phyloP scores from a whole-genome alignment of 2,797 vertebrate genomes.

The Parambassis ranga region DNA sequence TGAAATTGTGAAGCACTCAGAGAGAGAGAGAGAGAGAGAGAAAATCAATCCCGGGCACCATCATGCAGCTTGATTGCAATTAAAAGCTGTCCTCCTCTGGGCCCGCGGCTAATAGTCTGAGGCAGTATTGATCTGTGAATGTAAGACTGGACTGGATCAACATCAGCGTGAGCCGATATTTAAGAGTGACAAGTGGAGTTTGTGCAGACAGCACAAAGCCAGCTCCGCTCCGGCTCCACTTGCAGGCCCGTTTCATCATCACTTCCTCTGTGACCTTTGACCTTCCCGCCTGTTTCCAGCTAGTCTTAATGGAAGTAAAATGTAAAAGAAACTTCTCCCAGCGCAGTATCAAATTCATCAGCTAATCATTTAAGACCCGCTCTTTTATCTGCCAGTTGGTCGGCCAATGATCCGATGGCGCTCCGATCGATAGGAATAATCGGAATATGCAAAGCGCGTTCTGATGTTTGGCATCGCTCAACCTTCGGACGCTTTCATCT shows the following conservation, averaged over 20 bases:
- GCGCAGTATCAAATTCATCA: constrained; percentile 72
- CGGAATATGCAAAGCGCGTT: constrained; percentile 74
- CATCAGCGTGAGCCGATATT: constrained; percentile 26
- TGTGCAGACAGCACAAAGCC: not conserved
- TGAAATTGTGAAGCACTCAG: constrained; percentile 2
- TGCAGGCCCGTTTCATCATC: constrained; percentile 68
- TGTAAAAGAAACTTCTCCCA: constrained; percentile 43
- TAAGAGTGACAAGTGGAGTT: constrained; percentile 33
- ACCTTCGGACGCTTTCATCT: constrained; percentile 78
- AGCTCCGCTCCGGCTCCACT: constrained; percentile 2
- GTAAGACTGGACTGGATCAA: constrained; percentile 44
- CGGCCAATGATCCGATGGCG: constrained; percentile 58
- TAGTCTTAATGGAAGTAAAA: constrained; percentile 58
- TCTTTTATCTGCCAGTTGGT: constrained; percentile 71
- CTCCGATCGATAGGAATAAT: constrained; percentile 72
- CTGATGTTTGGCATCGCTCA: constrained; percentile 71
- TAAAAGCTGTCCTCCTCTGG: constrained; percentile 34
- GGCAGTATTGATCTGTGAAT: constrained; percentile 57
- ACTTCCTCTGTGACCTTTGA: constrained; percentile 58
- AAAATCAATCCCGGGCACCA: constrained; percentile 51
- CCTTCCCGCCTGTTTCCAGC: constrained; percentile 24
- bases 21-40: too few species aligned
- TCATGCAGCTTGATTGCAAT: constrained; percentile 52
- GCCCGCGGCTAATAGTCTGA: constrained; percentile 39
- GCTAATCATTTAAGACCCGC: constrained; percentile 76